Percentiles rank a stretch among this genome's conserved stretches.
phyloP scores from a whole-genome alignment of 2,797 vertebrate species.

The Denticeps clupeoides region DNA sequence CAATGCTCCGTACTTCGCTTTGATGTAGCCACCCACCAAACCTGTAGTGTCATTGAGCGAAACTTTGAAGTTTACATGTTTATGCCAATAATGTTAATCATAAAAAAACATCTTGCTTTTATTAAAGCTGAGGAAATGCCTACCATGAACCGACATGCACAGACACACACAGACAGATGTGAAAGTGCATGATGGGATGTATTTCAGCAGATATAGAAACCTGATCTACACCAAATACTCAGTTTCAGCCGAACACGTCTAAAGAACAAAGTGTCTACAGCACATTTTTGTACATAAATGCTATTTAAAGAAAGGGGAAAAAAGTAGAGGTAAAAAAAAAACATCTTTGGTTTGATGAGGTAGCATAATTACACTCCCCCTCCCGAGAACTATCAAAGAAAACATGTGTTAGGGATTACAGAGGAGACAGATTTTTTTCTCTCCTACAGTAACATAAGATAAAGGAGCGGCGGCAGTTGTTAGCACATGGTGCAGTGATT shows the following conservation, averaged over 20 bases:
- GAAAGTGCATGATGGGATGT: constrained; percentile 20
- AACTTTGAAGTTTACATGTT: constrained; percentile 56
- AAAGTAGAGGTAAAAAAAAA: constrained; percentile 26
- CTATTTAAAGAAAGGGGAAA: no score
- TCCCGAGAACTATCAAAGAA: constrained; percentile 50
- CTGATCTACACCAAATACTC: background rate
- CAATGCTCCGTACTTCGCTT: constrained; percentile 58
- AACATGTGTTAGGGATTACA: constrained; percentile 62
- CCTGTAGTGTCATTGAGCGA: constrained; percentile 57
- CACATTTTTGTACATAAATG: no score
- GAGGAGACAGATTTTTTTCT: constrained; percentile 47
- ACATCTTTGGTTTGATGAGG: constrained; percentile 58
- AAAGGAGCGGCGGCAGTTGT: constrained; percentile 54
- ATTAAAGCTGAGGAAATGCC: constrained; percentile 46
- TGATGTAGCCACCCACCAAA: constrained; percentile 71
- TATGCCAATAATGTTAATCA: constrained; percentile 56
- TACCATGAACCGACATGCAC: constrained; percentile 22
- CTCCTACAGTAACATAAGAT: constrained; percentile 53
- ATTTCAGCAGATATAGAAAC: constrained; percentile 29
- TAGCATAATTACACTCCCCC: constrained; percentile 56
- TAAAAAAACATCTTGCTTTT: constrained; percentile 66
- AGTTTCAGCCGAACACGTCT: no score
- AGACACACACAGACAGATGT: constrained; percentile 36
- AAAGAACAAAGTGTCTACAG: no score
- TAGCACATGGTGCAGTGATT: constrained; percentile 55